A percentile compares a stretch with the other conserved stretches of the same genome.
phyloP scores from a whole-genome alignment of 2,113 vertebrate species.

The Corapipo altera region DNA sequence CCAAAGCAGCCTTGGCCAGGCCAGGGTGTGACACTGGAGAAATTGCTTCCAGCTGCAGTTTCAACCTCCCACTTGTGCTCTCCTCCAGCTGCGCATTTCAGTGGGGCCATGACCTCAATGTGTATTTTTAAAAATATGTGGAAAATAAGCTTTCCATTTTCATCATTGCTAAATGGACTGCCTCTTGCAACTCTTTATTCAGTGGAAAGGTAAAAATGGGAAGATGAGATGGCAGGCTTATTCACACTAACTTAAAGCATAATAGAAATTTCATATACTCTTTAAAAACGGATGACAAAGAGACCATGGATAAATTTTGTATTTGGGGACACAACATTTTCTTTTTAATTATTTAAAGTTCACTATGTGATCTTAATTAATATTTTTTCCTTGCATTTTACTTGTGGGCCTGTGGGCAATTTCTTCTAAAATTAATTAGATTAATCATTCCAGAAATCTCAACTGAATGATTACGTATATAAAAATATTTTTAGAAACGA shows the following conservation, averaged over 20 bases:
- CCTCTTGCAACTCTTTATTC: neutral
- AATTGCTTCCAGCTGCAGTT: neutral
- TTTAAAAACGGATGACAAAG: neutral
- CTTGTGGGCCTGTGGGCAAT: neutral
- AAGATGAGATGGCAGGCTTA: neutral
- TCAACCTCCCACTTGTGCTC: neutral
- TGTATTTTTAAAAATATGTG: neutral
- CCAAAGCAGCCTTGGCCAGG: neutral
- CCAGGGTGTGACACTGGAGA: neutral
- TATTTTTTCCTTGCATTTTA: neutral
- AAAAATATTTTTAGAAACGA: neutral
- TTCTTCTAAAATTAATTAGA: neutral
- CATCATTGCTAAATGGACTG: neutral
- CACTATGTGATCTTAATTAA: neutral
- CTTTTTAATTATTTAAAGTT: neutral
- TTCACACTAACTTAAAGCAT: neutral
- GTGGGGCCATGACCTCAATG: neutral
- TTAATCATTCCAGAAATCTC: neutral
- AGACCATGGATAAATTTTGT: neutral
- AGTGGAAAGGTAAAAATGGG: neutral
- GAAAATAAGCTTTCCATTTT: neutral
- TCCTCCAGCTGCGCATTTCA: conserved; percentile 19
- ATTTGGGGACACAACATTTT: neutral
- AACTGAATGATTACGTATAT: neutral
- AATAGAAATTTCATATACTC: neutral